Evolutionary conservation across 1,140 invertebrate species (phyloP).

Genomic region (Procambarus virginalis): DNA sequence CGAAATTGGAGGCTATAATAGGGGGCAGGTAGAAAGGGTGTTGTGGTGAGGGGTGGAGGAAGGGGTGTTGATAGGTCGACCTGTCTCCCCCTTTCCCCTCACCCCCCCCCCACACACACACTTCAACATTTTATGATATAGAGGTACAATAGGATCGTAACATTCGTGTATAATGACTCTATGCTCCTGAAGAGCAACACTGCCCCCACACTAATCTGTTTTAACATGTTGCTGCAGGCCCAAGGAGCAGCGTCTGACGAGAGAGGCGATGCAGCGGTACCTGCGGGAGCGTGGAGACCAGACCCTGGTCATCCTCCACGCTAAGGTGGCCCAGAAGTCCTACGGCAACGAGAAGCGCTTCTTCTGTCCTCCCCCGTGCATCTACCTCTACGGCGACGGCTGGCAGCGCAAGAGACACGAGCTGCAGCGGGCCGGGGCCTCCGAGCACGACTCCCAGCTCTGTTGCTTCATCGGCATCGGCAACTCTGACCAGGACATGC

Average conservation of each 20-base stretch:
- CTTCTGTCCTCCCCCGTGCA: conserved; percentile 99
- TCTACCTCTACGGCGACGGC: conserved; percentile 97
- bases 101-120: too few relatives aligned
- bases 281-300: conserved; percentile 95
- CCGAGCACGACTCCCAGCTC: conserved; percentile 91
- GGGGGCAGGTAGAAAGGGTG: too few relatives aligned
- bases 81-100: too few relatives aligned
- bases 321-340: conserved; percentile 98
- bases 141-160: too few relatives aligned
- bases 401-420: conserved; percentile 95
- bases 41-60: too few relatives aligned
- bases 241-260: conserved; percentile 89
- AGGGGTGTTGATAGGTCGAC: too few relatives aligned
- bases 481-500: conserved; percentile 99
- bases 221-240: conserved; percentile 74
- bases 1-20: too few relatives aligned
- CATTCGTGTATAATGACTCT: too few relatives aligned
- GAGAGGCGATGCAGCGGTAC: conserved; percentile 97
- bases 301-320: conserved; percentile 97
- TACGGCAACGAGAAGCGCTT: conserved; percentile 99
- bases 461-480: conserved; percentile 99
- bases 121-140: too few relatives aligned
- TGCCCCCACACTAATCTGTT: too few relatives aligned
- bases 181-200: too few relatives aligned
- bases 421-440: conserved; percentile 88